A percentile compares a stretch with the other conserved stretches of the same genome.
Conservation (phyloP, 1,140 invertebrate species). For the Drosophila ananassae region DNA sequence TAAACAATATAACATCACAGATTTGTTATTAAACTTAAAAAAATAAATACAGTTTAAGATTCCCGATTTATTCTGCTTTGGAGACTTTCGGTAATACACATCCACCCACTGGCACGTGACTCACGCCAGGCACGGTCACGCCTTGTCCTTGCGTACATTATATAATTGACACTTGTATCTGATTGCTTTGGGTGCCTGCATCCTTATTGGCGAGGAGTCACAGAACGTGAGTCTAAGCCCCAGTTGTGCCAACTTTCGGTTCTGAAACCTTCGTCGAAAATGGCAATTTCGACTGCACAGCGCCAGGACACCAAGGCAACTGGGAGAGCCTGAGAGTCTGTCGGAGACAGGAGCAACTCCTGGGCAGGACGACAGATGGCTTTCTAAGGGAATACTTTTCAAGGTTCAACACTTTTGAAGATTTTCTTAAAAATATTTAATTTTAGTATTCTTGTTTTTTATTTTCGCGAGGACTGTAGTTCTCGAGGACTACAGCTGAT, state of each 20-base stretch:
- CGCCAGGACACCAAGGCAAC: background rate
- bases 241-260: conserved; percentile 47
- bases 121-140: conserved; percentile 26
- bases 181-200: conserved; percentile 2
- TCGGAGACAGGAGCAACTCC: background rate
- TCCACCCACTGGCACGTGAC: conserved; percentile 31
- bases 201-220: conserved; percentile 3
- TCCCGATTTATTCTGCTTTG: conserved; percentile 1
- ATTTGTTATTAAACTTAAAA: too few relatives aligned
- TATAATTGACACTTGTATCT: conserved; percentile 48
- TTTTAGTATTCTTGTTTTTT: background rate
- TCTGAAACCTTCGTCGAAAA: conserved; percentile 35
- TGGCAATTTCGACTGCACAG: background rate
- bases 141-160: conserved; percentile 32
- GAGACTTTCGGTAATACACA: conserved; percentile 8
- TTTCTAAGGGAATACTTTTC: background rate
- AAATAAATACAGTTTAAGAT: too few relatives aligned
- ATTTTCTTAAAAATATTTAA: background rate
- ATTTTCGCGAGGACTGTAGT: background rate
- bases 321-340: background rate
- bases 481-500: conserved; percentile 38
- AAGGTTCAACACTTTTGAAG: background rate
- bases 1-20: background rate
- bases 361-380: background rate
- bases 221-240: background rate